Evolutionary conservation across 2,113 vertebrate genomes (phyloP), one percentile per base, ranked within the genome.

Genomic region (Seriola dumerili): DNA sequence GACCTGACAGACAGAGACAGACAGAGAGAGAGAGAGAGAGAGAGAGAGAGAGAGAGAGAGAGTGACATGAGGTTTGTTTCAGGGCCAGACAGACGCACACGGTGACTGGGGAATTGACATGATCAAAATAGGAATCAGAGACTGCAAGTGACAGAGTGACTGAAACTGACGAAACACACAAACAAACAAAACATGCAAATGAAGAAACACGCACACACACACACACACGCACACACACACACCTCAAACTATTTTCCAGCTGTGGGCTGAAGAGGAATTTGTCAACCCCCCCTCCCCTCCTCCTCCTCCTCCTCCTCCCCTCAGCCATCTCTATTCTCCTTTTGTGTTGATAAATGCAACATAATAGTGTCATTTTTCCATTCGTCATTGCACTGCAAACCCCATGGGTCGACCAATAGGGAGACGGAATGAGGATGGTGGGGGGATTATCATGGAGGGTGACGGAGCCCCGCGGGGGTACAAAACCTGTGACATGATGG

Each of bases 81-180:
- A 17, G 34, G 42, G 57, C 5, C 64, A 77, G 55, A 69, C 42
- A 58, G 72, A 72, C 55, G 29, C 48, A 21, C 48, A 19, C 48
- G 5, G 48, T 17, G 48, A 5, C 48, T 50, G 65, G 57, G 76
- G 67, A 83, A 8, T 19, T 10, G 50, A 73, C 61, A 36, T 13
- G 67, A 85, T 85, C 83, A 84, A 80, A 77, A 73, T 21, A 64
- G 52, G 76, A 80, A 77, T 80, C 83, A 85, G 63, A 85, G 63
- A 57, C 61, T 36, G 48, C 70, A 11, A 77, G 76, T 73, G 83
- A 68, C 78, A 75, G 61, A 64, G 17, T 1, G 16, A 19, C 48
- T 50, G 48, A 19, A 19, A 19, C 16, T 19, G 17, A 48, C 16
- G 4, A 42, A 10, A 4, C 46, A 64, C 44, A 64, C 58, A 75